These are phyloP conservation scores for Mastacembelus armatus DNA, from an alignment of 2,797 vertebrate species.

Conservation along the genomic window DNA sequence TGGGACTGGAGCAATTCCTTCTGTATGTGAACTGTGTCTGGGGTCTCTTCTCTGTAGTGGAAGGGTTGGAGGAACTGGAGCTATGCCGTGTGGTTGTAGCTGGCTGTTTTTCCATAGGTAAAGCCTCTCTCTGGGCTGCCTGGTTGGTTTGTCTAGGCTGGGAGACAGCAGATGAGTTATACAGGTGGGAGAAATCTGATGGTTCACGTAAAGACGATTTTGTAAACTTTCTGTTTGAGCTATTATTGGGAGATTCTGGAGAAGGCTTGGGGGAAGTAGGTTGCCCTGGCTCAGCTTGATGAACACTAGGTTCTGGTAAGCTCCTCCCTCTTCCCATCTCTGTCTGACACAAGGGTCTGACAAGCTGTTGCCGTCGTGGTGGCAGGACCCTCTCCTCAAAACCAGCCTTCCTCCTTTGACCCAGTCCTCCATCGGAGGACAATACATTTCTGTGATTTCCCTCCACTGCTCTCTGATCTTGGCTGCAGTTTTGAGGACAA, in stretches of 20 bases:
- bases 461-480: constrained; percentile 66
- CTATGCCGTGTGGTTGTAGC: constrained; percentile 50
- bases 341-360: constrained; percentile 81
- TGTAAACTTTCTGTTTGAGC: constrained; percentile 58
- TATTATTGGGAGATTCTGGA: constrained; percentile 49
- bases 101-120: constrained; percentile 55
- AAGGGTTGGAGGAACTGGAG: constrained; percentile 59
- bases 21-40: constrained; percentile 77
- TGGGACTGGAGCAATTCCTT: constrained; percentile 82
- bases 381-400: constrained; percentile 79
- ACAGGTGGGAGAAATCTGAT: constrained; percentile 76
- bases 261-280: constrained; percentile 16
- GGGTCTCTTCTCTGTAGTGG: constrained; percentile 75
- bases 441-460: constrained; percentile 66
- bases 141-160: constrained; percentile 60
- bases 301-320: constrained; percentile 54
- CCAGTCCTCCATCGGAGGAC: constrained; percentile 63
- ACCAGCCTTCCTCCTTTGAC: constrained; percentile 76
- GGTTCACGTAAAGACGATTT: constrained; percentile 73
- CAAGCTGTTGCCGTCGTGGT: constrained; percentile 82
- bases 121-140: constrained; percentile 55
- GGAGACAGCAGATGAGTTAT: constrained; percentile 46
- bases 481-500: constrained; percentile 54
- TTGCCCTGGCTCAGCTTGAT: constrained; percentile 49
- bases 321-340: constrained; percentile 71